Percentiles rank a stretch among this genome's conserved stretches.
phyloP scores from a whole-genome alignment of 2,113 vertebrate genomes.

The Onychostoma macrolepis region DNA sequence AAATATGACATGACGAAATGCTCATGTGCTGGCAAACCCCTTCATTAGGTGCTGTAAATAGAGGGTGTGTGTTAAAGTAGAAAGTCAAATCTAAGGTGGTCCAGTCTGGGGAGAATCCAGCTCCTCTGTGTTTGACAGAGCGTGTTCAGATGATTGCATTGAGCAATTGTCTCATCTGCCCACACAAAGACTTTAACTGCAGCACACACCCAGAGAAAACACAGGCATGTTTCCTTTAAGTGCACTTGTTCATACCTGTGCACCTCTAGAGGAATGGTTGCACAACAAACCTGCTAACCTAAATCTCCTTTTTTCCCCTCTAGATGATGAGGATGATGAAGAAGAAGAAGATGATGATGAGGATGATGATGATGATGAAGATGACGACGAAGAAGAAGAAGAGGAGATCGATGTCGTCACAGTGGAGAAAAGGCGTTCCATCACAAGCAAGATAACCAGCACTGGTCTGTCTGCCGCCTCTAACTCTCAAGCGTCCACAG shows the following conservation, averaged over 20 bases:
- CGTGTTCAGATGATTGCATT: constrained; percentile 68
- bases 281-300: constrained; percentile 54
- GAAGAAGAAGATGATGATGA: constrained; percentile 62
- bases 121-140: constrained; percentile 60
- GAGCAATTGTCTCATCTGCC: constrained; percentile 62
- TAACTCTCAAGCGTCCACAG: constrained; percentile 51
- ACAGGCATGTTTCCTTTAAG: neutral
- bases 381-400: constrained; percentile 84
- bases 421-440: constrained; percentile 88
- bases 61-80: constrained; percentile 17
- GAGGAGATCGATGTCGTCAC: constrained; percentile 97
- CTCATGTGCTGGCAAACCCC: constrained; percentile 48
- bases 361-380: constrained; percentile 83
- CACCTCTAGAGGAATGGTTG: constrained; percentile 10
- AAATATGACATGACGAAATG: constrained; percentile 37
- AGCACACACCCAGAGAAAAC: constrained; percentile 32
- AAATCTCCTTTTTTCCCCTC: constrained; percentile 49
- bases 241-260: constrained; percentile 25
- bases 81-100: constrained; percentile 36
- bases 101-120: constrained; percentile 57
- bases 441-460: constrained; percentile 78
- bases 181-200: constrained; percentile 51
- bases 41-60: constrained; percentile 43
- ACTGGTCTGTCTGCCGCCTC: constrained; percentile 70
- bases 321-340: constrained; percentile 66